A percentile compares a stretch with the other conserved stretches of the same genome.
Evolutionary conservation across 1,140 invertebrate species (phyloP).

Genomic region (Eumeta japonica): DNA sequence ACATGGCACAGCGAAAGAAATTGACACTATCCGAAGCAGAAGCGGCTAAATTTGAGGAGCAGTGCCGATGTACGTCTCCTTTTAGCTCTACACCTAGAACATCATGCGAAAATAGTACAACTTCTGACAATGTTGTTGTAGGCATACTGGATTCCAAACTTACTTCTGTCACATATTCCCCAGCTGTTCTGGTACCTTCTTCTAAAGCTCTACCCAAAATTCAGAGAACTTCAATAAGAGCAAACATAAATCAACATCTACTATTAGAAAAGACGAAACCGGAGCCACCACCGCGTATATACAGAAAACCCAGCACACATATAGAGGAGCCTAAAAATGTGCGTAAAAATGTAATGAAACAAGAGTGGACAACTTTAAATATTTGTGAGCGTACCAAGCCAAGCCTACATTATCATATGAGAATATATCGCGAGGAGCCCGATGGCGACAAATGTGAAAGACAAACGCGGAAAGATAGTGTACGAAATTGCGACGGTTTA

Average conservation of each 20-base stretch:
- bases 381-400: slow-evolving; percentile 50
- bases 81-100: slow-evolving; percentile 69
- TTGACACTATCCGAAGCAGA: slow-evolving; percentile 62
- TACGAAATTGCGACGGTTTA: slow-evolving; percentile 32
- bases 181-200: slow-evolving; percentile 29
- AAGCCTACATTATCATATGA: slow-evolving; percentile 53
- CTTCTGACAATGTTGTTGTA: slow-evolving; percentile 52
- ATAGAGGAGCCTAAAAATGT: slow-evolving; percentile 50
- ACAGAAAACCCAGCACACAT: slow-evolving; percentile 49
- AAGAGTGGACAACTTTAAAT: slow-evolving; percentile 51
- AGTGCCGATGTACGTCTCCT: slow-evolving; percentile 71
- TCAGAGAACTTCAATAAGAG: slow-evolving; percentile 46
- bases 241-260: slow-evolving; percentile 40
- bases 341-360: slow-evolving; percentile 35
- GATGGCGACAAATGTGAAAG: slow-evolving; percentile 18
- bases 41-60: slow-evolving; percentile 66
- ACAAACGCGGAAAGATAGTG: slow-evolving; percentile 24
- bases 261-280: slow-evolving; percentile 44
- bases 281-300: slow-evolving; percentile 40
- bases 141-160: slow-evolving; percentile 51
- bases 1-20: slow-evolving; percentile 30
- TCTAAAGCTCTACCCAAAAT: slow-evolving; percentile 37
- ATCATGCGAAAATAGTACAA: slow-evolving; percentile 57
- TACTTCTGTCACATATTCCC: slow-evolving; percentile 43
- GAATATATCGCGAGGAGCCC: slow-evolving; percentile 42